Conservation (phyloP, 1,140 invertebrate genomes). For the Helicoverpa armigera region DNA sequence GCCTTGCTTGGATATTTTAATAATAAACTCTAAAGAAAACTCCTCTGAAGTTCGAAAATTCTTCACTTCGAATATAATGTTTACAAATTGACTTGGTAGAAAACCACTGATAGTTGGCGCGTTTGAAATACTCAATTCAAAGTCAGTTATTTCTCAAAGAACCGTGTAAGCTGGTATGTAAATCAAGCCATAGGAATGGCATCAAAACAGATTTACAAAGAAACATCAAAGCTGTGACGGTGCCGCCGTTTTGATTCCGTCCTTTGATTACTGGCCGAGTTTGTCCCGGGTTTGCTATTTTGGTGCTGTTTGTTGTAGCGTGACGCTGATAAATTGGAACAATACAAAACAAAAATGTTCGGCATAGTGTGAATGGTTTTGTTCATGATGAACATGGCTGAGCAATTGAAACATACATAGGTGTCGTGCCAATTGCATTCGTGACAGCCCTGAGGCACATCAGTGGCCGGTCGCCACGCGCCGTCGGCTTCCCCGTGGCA, state of each 20-base stretch:
- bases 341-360: constrained; percentile 37
- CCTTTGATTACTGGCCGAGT: constrained; percentile 75
- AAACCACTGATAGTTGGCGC: constrained; percentile 31
- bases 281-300: constrained; percentile 71
- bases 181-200: constrained; percentile 61
- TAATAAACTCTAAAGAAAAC: constrained; percentile 34
- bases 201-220: constrained; percentile 68
- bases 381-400: constrained; percentile 20
- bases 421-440: constrained; percentile 34
- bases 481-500: constrained; percentile 60
- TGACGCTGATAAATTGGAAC: constrained; percentile 55
- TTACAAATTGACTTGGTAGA: constrained; percentile 28
- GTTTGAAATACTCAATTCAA: constrained; percentile 51
- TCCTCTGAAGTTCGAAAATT: constrained; percentile 27
- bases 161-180: constrained; percentile 54
- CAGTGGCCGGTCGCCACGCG: constrained; percentile 32
- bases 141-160: constrained; percentile 54
- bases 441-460: constrained; percentile 32
- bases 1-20: constrained; percentile 54
- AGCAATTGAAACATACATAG: constrained; percentile 43
- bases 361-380: constrained; percentile 5
- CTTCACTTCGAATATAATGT: constrained; percentile 34
- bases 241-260: constrained; percentile 74
- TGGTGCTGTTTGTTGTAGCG: constrained; percentile 48
- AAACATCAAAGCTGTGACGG: constrained; percentile 74